These are phyloP conservation scores for Drosophila funebris DNA, from an alignment of 1,140 invertebrate genomes.

Conservation along the genomic window DNA sequence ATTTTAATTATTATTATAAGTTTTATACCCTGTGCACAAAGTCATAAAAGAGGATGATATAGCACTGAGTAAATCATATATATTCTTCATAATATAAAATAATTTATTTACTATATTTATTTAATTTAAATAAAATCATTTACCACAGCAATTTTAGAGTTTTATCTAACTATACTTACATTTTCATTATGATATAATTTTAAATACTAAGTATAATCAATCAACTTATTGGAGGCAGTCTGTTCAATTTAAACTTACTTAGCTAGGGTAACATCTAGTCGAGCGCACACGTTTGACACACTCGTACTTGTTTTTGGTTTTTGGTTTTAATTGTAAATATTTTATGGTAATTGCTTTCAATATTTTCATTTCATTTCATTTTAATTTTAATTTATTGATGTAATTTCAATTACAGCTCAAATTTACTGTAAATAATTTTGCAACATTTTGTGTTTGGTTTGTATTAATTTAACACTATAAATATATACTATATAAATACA, in stretches of 20 bases:
- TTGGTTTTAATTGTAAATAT: slow-evolving; percentile 3
- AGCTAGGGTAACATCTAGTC: background rate
- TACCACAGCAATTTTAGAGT: no score
- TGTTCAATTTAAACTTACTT: no score
- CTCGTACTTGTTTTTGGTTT: background rate
- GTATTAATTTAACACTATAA: background rate
- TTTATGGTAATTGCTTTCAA: slow-evolving; percentile 3
- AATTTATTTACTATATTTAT: no score
- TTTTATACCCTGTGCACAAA: background rate
- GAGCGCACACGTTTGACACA: background rate
- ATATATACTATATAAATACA: background rate
- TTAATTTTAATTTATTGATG: slow-evolving; percentile 18
- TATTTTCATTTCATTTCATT: slow-evolving; percentile 23
- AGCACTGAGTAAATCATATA: no score
- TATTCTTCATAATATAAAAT: no score
- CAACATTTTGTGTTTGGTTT: slow-evolving; percentile 15
- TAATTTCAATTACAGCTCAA: slow-evolving; percentile 34
- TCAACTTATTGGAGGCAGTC: no score
- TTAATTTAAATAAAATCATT: no score
- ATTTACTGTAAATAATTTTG: slow-evolving; percentile 28
- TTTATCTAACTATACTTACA: no score
- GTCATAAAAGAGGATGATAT: no score
- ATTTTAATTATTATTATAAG: background rate
- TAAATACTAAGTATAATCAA: no score
- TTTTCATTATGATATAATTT: no score